phyloP scores from a whole-genome alignment of 1,140 invertebrate genomes.

The Scaptomyza pallida region DNA sequence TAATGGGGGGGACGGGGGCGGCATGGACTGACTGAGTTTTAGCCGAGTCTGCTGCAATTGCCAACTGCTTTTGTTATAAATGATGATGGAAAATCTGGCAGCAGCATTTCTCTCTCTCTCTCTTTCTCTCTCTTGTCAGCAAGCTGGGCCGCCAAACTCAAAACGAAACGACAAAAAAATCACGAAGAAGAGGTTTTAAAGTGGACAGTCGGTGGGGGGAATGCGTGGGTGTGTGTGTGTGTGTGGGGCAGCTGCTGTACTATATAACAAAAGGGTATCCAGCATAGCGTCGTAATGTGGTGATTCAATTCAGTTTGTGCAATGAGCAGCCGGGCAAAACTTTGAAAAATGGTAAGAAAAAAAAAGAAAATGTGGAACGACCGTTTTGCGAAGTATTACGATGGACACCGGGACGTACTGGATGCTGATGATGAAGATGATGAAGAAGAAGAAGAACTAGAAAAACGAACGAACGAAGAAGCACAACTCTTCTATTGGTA shows the following conservation, averaged over 20 bases:
- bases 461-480: too few species aligned
- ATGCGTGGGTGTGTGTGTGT: background rate
- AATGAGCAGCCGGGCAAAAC: conserved; percentile 74
- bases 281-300: conserved; percentile 44
- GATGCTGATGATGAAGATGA: background rate
- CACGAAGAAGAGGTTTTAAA: background rate
- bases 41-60: conserved; percentile 64
- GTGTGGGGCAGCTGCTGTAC: background rate
- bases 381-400: conserved; percentile 7
- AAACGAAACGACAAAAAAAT: conserved; percentile 35
- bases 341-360: conserved; percentile 70
- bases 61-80: conserved; percentile 82
- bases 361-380: conserved; percentile 46
- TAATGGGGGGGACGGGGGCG: background rate
- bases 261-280: conserved; percentile 40
- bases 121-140: too few species aligned
- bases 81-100: conserved; percentile 80
- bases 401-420: background rate
- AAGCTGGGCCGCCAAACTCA: conserved; percentile 50
- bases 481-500: conserved; percentile 68
- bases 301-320: conserved; percentile 81
- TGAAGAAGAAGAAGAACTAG: background rate
- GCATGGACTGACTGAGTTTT: background rate
- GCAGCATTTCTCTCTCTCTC: conserved; percentile 51
- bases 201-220: background rate